phyloP scores from a whole-genome alignment of 2,113 vertebrate genomes.

The Tapirus terrestris region DNA sequence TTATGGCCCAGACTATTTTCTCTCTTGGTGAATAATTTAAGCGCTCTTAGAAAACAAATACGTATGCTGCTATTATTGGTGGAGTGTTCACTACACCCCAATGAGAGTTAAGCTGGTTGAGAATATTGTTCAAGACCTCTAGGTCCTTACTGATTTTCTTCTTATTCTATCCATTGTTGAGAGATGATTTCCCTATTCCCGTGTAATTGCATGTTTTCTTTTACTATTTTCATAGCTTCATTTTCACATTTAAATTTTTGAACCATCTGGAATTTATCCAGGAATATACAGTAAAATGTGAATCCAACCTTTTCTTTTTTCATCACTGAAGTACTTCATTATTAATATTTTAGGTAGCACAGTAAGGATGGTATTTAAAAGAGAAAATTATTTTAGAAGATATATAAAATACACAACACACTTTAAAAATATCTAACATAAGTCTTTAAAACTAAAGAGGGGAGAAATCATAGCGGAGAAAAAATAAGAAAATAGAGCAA shows the following conservation, averaged over 20 bases:
- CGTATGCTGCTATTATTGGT: not conserved
- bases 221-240: not conserved
- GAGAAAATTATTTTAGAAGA: not conserved
- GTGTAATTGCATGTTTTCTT: not conserved
- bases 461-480: not conserved
- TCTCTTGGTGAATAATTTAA: constrained; percentile 4
- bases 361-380: not conserved
- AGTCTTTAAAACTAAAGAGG: not conserved
- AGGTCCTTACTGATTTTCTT: not conserved
- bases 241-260: not conserved
- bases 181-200: not conserved
- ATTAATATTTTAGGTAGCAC: not conserved
- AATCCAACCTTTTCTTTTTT: not conserved
- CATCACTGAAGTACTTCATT: not conserved
- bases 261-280: not conserved
- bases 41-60: not conserved
- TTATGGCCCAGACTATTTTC: not conserved
- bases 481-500: not conserved
- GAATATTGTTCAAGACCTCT: not conserved
- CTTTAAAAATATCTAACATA: not conserved
- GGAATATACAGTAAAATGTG: not conserved
- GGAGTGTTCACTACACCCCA: not conserved
- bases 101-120: not conserved
- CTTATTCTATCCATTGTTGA: not conserved
- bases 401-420: not conserved